Conservation (phyloP, 2,888 invertebrate genomes). For the Conchocele bisecta region DNA sequence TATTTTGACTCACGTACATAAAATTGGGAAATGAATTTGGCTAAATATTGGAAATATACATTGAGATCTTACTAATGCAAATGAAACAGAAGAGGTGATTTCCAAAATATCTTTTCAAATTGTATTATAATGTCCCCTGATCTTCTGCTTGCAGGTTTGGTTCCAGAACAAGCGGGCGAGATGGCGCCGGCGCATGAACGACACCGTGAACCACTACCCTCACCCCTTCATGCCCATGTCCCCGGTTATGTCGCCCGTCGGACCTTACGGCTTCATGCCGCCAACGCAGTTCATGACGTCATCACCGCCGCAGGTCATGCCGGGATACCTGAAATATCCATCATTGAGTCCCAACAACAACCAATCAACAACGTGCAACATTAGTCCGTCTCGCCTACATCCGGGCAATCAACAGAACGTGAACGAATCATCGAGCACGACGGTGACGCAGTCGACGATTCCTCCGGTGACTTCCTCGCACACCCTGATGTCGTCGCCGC, state of each 20-base stretch:
- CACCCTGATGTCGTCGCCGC: slow-evolving; percentile 50
- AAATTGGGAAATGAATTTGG: too few relatives aligned
- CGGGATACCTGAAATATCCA: slow-evolving; percentile 52
- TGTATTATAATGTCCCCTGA: too few relatives aligned
- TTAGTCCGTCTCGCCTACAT: slow-evolving; percentile 23
- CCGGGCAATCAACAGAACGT: slow-evolving; percentile 19
- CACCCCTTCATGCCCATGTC: slow-evolving; percentile 53
- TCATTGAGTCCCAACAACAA: slow-evolving; percentile 46
- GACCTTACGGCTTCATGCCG: slow-evolving; percentile 62
- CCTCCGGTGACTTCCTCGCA: slow-evolving; percentile 30
- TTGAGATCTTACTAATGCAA: too few relatives aligned
- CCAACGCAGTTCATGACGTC: slow-evolving; percentile 50
- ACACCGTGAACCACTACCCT: slow-evolving; percentile 53
- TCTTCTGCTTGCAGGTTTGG: slow-evolving; percentile 61
- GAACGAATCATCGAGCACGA: slow-evolving; percentile 1
- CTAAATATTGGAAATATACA: too few relatives aligned
- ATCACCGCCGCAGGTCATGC: slow-evolving; percentile 47
- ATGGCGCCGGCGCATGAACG: slow-evolving; percentile 66
- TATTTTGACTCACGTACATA: too few relatives aligned
- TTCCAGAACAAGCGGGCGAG: slow-evolving; percentile 73
- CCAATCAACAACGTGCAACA: slow-evolving; percentile 7
- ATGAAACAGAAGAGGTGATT: too few relatives aligned
- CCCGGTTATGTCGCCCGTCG: slow-evolving; percentile 59
- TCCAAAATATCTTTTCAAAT: neutral
- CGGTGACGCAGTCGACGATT: slow-evolving; percentile 19